Conservation (phyloP, 2,797 vertebrate genomes). For the Dendrocincla fuliginosa region DNA sequence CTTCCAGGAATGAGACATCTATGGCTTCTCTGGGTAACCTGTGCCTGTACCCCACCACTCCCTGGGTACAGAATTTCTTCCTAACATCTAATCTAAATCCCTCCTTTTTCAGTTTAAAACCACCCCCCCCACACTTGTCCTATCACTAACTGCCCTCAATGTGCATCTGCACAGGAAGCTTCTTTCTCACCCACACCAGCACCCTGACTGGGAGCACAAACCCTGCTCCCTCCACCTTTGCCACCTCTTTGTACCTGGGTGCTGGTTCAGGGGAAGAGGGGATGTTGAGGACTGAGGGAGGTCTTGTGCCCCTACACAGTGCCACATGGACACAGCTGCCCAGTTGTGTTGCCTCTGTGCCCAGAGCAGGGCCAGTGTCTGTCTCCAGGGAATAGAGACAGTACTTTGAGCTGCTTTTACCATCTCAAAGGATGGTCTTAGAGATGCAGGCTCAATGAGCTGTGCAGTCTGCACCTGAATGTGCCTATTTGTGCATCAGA, state of each 20-base stretch:
- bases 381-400: neutral
- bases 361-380: neutral
- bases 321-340: neutral
- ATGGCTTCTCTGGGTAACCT: neutral
- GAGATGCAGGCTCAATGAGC: neutral
- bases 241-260: neutral
- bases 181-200: neutral
- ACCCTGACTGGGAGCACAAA: neutral
- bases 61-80: neutral
- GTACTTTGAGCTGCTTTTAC: neutral
- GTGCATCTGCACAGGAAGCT: neutral
- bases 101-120: neutral
- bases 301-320: too few relatives aligned
- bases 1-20: neutral
- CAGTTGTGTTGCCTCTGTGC: neutral
- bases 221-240: neutral
- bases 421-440: neutral
- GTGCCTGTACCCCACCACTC: neutral
- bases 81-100: neutral
- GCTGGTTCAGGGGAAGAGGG: neutral
- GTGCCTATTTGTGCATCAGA: neutral
- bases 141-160: neutral
- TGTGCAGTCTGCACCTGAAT: neutral
- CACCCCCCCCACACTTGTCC: neutral
- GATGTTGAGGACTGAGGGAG: accelerated